Conservation (phyloP, 2,113 vertebrate species). For the Labrus mixtus region DNA sequence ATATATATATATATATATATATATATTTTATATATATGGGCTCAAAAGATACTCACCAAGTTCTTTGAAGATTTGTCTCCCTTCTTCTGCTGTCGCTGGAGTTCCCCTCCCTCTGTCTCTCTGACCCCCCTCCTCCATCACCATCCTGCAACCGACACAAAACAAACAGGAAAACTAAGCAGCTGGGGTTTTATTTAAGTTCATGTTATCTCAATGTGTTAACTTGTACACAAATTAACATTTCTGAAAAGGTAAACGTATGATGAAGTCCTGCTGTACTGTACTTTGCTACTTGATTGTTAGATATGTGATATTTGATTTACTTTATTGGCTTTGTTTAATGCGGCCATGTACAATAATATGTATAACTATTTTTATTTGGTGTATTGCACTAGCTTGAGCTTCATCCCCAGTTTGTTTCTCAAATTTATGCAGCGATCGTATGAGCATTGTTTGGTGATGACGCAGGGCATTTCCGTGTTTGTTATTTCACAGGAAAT, state of each 20-base stretch:
- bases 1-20: no score
- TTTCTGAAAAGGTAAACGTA: no score
- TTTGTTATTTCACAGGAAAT: constrained; percentile 1
- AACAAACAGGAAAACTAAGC: neutral
- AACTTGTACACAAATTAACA: no score
- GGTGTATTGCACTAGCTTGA: neutral
- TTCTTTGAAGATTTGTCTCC: constrained; percentile 93
- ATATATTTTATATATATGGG: neutral
- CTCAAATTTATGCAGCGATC: neutral
- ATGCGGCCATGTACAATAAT: neutral
- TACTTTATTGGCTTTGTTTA: neutral
- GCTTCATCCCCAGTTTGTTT: neutral
- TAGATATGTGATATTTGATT: neutral
- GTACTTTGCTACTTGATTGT: neutral
- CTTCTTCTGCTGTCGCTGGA: constrained; percentile 75
- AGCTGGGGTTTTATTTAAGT: no score
- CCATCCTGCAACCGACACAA: constrained; percentile 86
- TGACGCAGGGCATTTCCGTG: neutral
- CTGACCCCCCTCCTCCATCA: constrained; percentile 95
- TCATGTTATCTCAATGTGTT: no score
- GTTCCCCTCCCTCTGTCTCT: constrained; percentile 87
- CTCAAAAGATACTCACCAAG: constrained; percentile 88
- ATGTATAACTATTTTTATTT: neutral
- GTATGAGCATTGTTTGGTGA: neutral
- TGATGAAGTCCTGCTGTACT: neutral